Conservation (phyloP, 2,888 invertebrate genomes). For the Leptopilina myrica region DNA sequence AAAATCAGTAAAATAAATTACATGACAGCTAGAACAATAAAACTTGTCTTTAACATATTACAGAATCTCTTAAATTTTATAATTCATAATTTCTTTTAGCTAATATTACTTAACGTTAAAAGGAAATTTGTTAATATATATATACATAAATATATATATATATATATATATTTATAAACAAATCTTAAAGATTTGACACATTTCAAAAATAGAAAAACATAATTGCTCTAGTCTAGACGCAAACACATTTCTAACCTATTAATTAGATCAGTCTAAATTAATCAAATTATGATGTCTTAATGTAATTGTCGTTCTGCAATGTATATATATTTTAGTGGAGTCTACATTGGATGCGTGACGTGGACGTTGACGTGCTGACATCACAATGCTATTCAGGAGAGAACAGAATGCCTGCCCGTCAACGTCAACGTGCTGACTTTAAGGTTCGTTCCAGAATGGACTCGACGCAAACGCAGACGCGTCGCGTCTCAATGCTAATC, state of each 20-base stretch:
- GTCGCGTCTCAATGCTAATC: too few relatives aligned
- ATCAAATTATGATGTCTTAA: not conserved
- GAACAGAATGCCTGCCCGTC: too few relatives aligned
- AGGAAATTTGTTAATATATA: not conserved
- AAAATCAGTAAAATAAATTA: not conserved
- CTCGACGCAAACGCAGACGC: too few relatives aligned
- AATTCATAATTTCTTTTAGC: not conserved
- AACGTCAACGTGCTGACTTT: too few relatives aligned
- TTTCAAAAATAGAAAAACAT: not conserved
- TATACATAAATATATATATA: not conserved
- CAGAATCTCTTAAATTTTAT: not conserved
- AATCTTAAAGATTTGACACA: slow-evolving; percentile 1
- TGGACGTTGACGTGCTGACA: too few relatives aligned
- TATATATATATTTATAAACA: not conserved
- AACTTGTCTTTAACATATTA: not conserved
- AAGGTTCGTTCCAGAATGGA: too few relatives aligned
- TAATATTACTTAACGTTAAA: not conserved
- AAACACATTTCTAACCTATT: slow-evolving; percentile 15
- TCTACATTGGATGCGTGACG: too few relatives aligned
- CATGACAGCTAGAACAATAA: not conserved
- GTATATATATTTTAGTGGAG: too few relatives aligned
- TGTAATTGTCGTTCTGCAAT: too few relatives aligned
- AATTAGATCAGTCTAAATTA: slow-evolving; percentile 2
- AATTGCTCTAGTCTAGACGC: not conserved
- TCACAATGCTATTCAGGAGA: too few relatives aligned